phyloP scores from a whole-genome alignment of 2,888 invertebrate genomes.

The Linyphia triangularis region DNA sequence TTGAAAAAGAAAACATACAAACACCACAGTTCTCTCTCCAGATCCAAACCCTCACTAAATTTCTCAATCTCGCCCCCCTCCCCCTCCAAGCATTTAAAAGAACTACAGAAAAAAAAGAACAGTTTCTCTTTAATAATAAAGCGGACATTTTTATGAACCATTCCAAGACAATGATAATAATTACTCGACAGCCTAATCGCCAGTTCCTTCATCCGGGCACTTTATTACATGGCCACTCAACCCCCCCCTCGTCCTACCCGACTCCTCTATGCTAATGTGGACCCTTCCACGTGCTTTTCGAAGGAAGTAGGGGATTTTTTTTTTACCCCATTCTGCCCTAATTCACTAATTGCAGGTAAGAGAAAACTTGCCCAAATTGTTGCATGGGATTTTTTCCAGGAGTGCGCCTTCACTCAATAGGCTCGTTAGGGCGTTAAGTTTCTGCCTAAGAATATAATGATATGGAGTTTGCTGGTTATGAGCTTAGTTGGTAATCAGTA shows the following conservation, averaged over 20 bases:
- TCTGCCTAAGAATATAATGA: neutral
- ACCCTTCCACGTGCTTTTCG: conserved; percentile 39
- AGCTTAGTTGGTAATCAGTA: neutral
- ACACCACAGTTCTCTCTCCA: too few species aligned
- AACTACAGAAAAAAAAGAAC: conserved; percentile 9
- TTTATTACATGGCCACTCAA: conserved; percentile 40
- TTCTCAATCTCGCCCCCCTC: too few species aligned
- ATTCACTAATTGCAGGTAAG: conserved; percentile 61
- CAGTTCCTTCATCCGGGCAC: conserved; percentile 50
- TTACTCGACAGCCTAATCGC: conserved; percentile 58
- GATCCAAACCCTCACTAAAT: too few species aligned
- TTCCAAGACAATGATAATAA: conserved; percentile 67
- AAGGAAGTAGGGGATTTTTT: neutral
- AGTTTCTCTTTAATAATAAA: conserved; percentile 62
- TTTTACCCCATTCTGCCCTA: conserved; percentile 15
- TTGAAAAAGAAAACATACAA: too few species aligned
- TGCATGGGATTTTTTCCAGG: conserved; percentile 19
- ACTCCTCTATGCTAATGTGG: conserved; percentile 33
- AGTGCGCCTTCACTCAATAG: neutral
- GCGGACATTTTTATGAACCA: conserved; percentile 61
- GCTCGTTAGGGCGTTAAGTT: conserved; percentile 2
- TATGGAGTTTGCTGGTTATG: neutral
- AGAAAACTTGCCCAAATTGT: conserved; percentile 51
- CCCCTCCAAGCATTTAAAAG: too few species aligned
- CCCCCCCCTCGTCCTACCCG: conserved; percentile 18